Base-by-base conservation (phyloP, 1,140 invertebrate species). In the Dryas iulia region DNA sequence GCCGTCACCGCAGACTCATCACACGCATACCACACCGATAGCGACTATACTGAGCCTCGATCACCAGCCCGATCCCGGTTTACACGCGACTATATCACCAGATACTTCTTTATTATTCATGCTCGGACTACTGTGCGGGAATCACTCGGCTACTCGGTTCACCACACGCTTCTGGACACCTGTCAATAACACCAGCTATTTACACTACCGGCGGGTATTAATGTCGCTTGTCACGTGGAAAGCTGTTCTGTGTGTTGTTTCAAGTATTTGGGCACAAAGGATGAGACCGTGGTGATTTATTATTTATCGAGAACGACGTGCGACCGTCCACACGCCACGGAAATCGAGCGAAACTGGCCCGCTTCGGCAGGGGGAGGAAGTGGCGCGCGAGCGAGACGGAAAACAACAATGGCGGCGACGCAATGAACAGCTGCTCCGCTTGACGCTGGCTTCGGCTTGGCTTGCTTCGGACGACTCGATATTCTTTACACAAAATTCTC, bases 41-140 rank as follows among this genome's bases (percentile, higher is more conserved):
- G n/a, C n/a, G n/a, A n/a, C n/a, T n/a, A n/a, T n/a, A 83, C 76
- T 69, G 68, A 68, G 79, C 82, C 70, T 66, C 72, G 67, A 82
- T 90, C 87, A 91, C 86, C 91, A 86, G 76, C 72, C 75, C 76
- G 81, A 72, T 84, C 80, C 79, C 78, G 77, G 73, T 77, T 74
- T 74, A 85, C 79, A 83, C 79, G 76, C 84, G 83, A 86, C 80
- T 82, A 81, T 87, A 84, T 82, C 86, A 90, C 86, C 80, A 85
- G 79, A 80, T 84, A 86, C 87, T 89, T 87, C 85, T 90, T 85
- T 88, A 90, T 91, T 91, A 91, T 91, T 91, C 89, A 91, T 91
- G 84, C 87, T 91, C 87, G 82, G 85, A 80, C 87, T 12, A 82
- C 86, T 83, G 83, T 89, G 85, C 83, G 80, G 84, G 87, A 84